Percentiles rank a stretch among this genome's conserved stretches.
These are phyloP conservation scores for Drosophila takahashii DNA, from an alignment of 1,140 invertebrate genomes.

Conservation along the genomic window DNA sequence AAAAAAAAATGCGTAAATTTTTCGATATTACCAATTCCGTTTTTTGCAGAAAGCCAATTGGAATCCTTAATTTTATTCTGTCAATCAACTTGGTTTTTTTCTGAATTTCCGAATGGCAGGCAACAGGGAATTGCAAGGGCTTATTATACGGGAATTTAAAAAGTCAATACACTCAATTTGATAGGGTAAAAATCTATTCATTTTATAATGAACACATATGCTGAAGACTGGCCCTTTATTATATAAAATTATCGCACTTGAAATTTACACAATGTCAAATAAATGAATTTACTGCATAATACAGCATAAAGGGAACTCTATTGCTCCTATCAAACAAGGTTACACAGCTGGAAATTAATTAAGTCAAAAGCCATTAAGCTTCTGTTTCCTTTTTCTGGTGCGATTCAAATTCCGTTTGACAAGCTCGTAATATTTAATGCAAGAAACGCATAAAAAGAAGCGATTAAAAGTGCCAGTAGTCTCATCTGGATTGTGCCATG, in stretches of 20 bases:
- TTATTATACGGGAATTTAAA: not conserved
- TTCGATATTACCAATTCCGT: not conserved
- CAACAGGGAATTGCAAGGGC: not conserved
- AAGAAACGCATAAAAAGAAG: not conserved
- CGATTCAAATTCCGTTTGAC: conserved; percentile 16
- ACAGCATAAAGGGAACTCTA: not conserved
- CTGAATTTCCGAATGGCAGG: not conserved
- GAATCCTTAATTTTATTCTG: conserved; percentile 6
- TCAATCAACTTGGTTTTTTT: not conserved
- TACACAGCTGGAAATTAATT: conserved; percentile 25
- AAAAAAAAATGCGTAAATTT: not conserved
- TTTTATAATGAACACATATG: not conserved
- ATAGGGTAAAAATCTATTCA: not conserved
- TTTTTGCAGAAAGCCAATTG: not conserved
- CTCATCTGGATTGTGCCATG: conserved; percentile 3
- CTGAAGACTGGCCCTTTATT: not conserved
- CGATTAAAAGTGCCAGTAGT: not conserved
- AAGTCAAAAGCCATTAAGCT: conserved; percentile 35
- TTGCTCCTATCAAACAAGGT: not conserved
- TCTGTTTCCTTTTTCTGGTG: conserved; percentile 3
- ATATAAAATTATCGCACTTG: not conserved
- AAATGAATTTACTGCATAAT: not conserved
- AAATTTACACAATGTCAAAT: not conserved
- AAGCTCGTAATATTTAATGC: conserved; percentile 1
- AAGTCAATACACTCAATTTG: not conserved